Conservation (phyloP, 1,140 invertebrate species). For the Drosophila seguyi region DNA sequence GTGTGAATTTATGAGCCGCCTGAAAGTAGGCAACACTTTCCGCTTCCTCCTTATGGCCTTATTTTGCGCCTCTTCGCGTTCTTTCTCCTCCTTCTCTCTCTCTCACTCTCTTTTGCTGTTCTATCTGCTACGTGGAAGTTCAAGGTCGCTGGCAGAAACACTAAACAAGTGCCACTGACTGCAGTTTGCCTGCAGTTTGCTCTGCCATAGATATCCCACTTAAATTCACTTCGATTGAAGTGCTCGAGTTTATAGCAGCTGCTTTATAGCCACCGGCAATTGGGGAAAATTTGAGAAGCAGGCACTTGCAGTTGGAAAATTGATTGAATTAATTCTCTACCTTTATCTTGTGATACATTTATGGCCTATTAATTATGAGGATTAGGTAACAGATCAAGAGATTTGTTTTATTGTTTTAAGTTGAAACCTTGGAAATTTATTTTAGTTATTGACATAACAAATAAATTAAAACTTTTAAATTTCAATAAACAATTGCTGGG, state of each 20-base stretch:
- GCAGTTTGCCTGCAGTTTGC: conserved; percentile 25
- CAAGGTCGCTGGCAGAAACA: conserved; percentile 33
- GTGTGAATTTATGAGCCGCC: conserved; percentile 42
- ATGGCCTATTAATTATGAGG: background rate
- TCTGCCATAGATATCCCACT: conserved; percentile 18
- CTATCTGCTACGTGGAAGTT: conserved; percentile 25
- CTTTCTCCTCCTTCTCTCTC: background rate
- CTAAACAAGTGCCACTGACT: conserved; percentile 33
- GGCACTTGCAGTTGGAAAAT: background rate
- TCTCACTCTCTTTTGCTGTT: background rate
- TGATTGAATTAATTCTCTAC: background rate
- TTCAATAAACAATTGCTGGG: too few relatives aligned
- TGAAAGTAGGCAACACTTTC: conserved; percentile 52
- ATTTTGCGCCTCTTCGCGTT: background rate
- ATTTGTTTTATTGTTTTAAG: background rate
- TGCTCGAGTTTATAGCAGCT: conserved; percentile 9
- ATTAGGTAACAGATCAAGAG: background rate
- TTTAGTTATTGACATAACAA: too few relatives aligned
- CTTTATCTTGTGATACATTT: background rate
- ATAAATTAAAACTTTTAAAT: too few relatives aligned
- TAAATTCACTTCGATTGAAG: conserved; percentile 19
- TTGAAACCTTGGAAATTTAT: too few relatives aligned
- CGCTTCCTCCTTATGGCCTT: conserved; percentile 1
- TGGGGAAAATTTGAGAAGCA: background rate
- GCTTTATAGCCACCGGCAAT: background rate